phyloP scores from a whole-genome alignment of 2,888 invertebrate genomes.

The Meteorus cinctellus region DNA sequence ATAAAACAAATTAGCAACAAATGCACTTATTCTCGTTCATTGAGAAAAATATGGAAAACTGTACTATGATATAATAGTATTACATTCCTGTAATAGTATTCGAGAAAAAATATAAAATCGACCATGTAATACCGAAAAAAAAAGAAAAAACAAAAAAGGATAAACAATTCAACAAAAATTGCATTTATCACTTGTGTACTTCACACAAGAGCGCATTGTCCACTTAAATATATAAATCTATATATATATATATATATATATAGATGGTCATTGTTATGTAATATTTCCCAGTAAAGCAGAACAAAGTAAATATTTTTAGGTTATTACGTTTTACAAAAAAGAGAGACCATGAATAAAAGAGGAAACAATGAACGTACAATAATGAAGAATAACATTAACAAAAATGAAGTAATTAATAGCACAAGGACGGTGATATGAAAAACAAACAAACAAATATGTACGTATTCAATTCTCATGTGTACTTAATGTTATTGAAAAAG shows the following conservation, averaged over 20 bases:
- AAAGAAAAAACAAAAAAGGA: not conserved
- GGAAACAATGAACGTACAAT: slow-evolving; percentile 5
- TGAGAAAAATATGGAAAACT: not conserved
- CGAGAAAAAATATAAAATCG: not conserved
- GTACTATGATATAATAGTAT: slow-evolving; percentile 21
- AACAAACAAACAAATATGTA: not conserved
- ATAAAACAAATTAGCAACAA: not conserved
- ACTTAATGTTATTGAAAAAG: not conserved
- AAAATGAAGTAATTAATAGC: not conserved
- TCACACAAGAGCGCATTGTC: not conserved
- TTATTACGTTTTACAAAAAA: not conserved
- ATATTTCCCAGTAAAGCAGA: not conserved
- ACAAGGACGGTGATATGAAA: slow-evolving; percentile 15
- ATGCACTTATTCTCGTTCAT: slow-evolving; percentile 1
- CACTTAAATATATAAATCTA: not conserved
- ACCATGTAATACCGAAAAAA: not conserved
- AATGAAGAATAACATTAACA: not conserved
- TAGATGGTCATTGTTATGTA: not conserved
- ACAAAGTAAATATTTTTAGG: slow-evolving; percentile 5
- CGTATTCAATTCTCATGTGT: slow-evolving; percentile 3
- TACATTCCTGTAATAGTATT: slow-evolving; percentile 27
- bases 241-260: not conserved
- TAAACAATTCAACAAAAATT: not conserved
- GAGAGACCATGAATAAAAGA: not conserved
- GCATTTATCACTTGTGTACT: slow-evolving; percentile 25